Base-by-base conservation (phyloP, 2,797 vertebrate species). In the Garrulus glandarius region DNA sequence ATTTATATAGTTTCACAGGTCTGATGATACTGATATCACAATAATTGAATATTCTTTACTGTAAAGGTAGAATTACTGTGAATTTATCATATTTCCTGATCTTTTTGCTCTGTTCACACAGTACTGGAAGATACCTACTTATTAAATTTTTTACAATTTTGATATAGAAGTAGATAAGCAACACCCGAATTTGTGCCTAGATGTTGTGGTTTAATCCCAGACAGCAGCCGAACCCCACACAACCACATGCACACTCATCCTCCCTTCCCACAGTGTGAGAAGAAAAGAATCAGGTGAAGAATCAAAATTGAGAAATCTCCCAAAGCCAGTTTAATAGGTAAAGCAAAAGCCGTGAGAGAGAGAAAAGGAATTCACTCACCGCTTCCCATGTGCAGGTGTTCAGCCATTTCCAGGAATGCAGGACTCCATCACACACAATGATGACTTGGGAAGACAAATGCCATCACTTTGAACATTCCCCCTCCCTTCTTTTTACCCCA, bases 351-450 rank as follows among this genome's bases (percentile, higher is more conserved):
- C 3, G 1, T 15, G 17, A 10, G 4, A 30, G n/a, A 21, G 22
- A 90, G 26, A 29, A 4, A 39, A 59, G 10, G 10, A 75, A 4
- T 41, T 39, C 9, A 15, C 32, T 65, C 37, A 10, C 47, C 16
- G 7, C 18, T 69, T 86, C 15, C 37, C 27, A 16, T 8, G 0
- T 1, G 9, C 34, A 41, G 46, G 21, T 34, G 12, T 43, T 61
- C 15, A 29, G 5, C 11, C 9, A 10, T 29, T 8, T 32, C 47
- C 29, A 49, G 57, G 57, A n/a, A 17, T 39, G 13, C 36, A 63
- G 15, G 22, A 39, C 6, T 72, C 11, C 8, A 1, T n/a, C 24
- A 24, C 1, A 1, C 3, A 0, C 15, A 46, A 24, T 1, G 0
- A 10, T 37, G 32, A 52, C 14, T 37, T 55, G 27, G 21, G 34